A percentile compares a stretch with the other conserved stretches of the same genome.
Conservation (phyloP, 2,888 invertebrate species). For the Fragum whitleyi region DNA sequence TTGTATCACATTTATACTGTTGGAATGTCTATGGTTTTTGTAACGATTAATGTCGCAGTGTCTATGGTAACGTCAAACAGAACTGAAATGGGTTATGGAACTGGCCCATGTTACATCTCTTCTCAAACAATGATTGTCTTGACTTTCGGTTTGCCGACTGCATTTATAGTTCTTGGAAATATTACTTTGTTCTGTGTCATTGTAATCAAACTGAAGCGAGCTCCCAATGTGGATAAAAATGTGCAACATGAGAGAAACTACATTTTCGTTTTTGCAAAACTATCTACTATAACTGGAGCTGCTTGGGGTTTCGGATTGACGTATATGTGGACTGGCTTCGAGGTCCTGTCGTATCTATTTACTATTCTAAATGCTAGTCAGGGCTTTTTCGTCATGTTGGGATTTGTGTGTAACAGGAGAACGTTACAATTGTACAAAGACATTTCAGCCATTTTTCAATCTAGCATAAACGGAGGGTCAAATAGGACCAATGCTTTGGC, state of each 20-base stretch:
- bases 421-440: conserved; percentile 23
- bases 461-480: too few relatives aligned
- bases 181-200: conserved; percentile 36
- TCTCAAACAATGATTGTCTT: conserved; percentile 27
- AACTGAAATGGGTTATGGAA: conserved; percentile 46
- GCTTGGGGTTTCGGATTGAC: conserved; percentile 54
- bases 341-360: conserved; percentile 45
- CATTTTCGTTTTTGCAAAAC: conserved; percentile 34
- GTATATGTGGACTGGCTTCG: conserved; percentile 34
- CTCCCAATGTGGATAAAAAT: conserved; percentile 24
- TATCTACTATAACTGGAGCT: conserved; percentile 48
- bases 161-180: conserved; percentile 29
- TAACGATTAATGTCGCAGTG: conserved; percentile 31
- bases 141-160: conserved; percentile 44
- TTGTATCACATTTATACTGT: conserved; percentile 29
- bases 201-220: conserved; percentile 17
- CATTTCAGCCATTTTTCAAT: not conserved
- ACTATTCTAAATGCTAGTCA: conserved; percentile 45
- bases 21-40: conserved; percentile 18
- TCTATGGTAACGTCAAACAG: not conserved
- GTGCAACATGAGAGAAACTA: conserved; percentile 49
- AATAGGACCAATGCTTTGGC: too few relatives aligned
- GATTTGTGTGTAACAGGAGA: conserved; percentile 33
- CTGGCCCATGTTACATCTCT: conserved; percentile 33
- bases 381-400: conserved; percentile 48